Base-by-base conservation (phyloP, 2,888 invertebrate genomes). In the Cinara cedri region DNA sequence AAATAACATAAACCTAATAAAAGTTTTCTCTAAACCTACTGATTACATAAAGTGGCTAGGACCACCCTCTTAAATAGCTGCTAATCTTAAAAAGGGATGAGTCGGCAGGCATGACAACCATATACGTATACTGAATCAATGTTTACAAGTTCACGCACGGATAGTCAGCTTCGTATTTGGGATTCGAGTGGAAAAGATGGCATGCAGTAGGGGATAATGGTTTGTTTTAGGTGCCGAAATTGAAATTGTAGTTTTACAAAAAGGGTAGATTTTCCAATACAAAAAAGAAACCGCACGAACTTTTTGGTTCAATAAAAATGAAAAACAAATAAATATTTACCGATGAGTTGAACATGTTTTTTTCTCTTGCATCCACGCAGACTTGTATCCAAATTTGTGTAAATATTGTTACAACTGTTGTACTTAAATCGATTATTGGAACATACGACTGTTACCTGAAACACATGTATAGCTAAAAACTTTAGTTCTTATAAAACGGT, bases 81-180 rank as follows among this genome's bases (percentile, higher is more conserved):
- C 68, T 78, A 78, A 78, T 78, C 76, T 78, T 68, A 70, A 78
- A 78, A 78, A 78, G 76, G 76, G 76, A 78, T 78, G 76, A 70
- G 57, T 68, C 68, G 76, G 76, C 76, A 78, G 76, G 76, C 76
- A 78, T 76, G 68, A 68, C 76, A 68, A 76, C 76, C 76, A 57
- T 76, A 55, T 66, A 66, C 75, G 66, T 76, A 76, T 78, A 70
- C 76, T 78, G 76, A 78, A 78, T 78, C 76, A 78, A 78, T 78
- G 76, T 78, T 78, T 78, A 78, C 76, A 78, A 78, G 76, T 68
- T 78, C 76, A 60, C 60, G 76, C 76, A 78, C 76, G 76, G 76
- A 78, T 78, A 60, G 76, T 60, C 76, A 26, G 76, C 24, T 57
- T 49, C 76, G 68, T 78, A 68, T 78, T 78, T 34, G 49, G 60